Evolutionary conservation across 2,888 invertebrate species (phyloP).

Genomic region (Plagodis pulveraria): DNA sequence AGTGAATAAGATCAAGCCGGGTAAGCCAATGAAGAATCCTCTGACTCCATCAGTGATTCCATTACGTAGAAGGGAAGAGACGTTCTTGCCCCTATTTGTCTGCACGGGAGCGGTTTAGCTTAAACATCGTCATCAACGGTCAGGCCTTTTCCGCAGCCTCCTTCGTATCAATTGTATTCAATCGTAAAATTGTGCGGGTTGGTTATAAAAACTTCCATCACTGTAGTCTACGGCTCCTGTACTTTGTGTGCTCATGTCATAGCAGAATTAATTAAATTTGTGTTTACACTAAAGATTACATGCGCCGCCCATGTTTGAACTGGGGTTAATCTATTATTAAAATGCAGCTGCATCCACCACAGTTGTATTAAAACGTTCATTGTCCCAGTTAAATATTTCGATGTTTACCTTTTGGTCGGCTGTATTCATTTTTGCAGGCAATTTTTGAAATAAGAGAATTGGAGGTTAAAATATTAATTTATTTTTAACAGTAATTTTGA

Average conservation of each 20-base stretch:
- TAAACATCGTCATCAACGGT: too few species aligned
- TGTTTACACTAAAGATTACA: constrained; percentile 74
- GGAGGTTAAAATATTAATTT: background rate
- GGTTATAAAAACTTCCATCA: background rate
- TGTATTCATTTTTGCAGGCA: constrained; percentile 25
- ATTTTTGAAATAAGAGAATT: background rate
- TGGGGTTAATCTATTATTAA: constrained; percentile 73
- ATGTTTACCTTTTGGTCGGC: constrained; percentile 32
- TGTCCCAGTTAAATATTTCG: constrained; percentile 43
- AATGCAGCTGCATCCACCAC: constrained; percentile 61
- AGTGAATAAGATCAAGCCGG: too few species aligned
- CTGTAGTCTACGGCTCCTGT: constrained; percentile 20
- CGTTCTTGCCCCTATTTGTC: too few species aligned
- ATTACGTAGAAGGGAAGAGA: too few species aligned
- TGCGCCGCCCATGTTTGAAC: constrained; percentile 55
- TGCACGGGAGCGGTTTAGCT: too few species aligned
- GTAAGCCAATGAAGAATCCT: too few species aligned
- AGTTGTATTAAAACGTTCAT: constrained; percentile 43
- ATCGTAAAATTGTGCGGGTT: background rate
- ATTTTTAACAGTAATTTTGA: too few species aligned
- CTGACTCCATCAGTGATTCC: too few species aligned
- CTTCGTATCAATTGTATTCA: background rate
- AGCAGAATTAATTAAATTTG: constrained; percentile 72
- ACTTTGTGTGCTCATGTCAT: constrained; percentile 52
- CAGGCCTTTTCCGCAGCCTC: background rate